Conservation (phyloP, 2,113 vertebrate species). For the Leucopsar rothschildi region DNA sequence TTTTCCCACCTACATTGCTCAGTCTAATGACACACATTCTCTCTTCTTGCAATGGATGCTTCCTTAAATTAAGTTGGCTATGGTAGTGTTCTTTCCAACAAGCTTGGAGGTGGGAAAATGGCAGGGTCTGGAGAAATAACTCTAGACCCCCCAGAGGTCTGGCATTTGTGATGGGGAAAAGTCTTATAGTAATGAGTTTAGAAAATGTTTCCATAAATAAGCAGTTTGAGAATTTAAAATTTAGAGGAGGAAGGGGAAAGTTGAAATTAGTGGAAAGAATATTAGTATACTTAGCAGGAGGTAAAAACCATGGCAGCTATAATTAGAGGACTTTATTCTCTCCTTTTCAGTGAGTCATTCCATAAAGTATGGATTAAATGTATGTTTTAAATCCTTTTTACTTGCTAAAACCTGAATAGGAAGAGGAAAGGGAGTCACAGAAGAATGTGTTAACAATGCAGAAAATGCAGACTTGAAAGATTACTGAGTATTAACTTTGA, state of each 20-base stretch:
- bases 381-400: neutral
- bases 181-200: neutral
- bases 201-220: neutral
- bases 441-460: neutral
- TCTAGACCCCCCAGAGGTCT: neutral
- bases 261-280: constrained; percentile 11
- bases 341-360: constrained; percentile 28
- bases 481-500: neutral
- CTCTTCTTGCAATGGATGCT: neutral
- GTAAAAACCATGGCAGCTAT: constrained; percentile 23
- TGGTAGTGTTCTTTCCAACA: neutral
- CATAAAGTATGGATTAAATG: constrained; percentile 11
- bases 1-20: neutral
- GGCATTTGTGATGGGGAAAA: neutral
- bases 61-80: neutral
- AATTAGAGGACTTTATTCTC: constrained; percentile 21
- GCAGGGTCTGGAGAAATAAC: neutral
- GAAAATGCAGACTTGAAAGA: neutral
- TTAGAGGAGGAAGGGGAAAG: neutral
- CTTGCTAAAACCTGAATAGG: neutral
- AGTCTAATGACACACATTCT: neutral
- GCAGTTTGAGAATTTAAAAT: neutral
- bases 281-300: constrained; percentile 19
- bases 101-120: neutral
- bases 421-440: neutral